Conservation (phyloP, 1,140 invertebrate genomes). For the Trachelipus rathkii region DNA sequence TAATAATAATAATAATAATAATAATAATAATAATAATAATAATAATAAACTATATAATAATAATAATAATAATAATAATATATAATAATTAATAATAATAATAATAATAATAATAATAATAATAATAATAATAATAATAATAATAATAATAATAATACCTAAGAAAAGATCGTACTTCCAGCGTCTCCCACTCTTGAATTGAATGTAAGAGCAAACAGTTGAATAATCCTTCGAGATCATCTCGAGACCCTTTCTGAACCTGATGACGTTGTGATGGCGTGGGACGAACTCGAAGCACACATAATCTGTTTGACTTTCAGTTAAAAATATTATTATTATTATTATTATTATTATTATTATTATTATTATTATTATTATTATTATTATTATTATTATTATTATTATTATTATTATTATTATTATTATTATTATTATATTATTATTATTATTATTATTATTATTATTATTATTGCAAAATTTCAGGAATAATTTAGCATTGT, state of each 20-base stretch:
- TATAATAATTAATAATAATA: neutral
- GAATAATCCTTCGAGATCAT: constrained; percentile 84
- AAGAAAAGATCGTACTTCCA: constrained; percentile 87
- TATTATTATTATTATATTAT: too few species aligned
- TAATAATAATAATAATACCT: constrained; percentile 49
- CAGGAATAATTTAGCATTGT: too few species aligned
- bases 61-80: neutral
- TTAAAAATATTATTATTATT: constrained; percentile 39
- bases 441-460: too few species aligned
- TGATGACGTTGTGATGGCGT: constrained; percentile 90
- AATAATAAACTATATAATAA: neutral
- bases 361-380: constrained; percentile 2
- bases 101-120: too few species aligned
- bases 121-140: too few species aligned
- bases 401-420: too few species aligned
- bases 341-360: constrained; percentile 22
- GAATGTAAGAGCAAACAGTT: constrained; percentile 89
- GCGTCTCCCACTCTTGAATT: constrained; percentile 74
- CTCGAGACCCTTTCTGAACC: constrained; percentile 79
- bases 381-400: neutral
- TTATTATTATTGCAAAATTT: too few species aligned
- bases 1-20: neutral
- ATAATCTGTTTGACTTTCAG: constrained; percentile 88
- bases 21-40: neutral
- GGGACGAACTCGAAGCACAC: constrained; percentile 95